A percentile compares a stretch with the other conserved stretches of the same genome.
These are phyloP conservation scores for Macropodus opercularis DNA, from an alignment of 2,797 vertebrate species.

Conservation along the genomic window DNA sequence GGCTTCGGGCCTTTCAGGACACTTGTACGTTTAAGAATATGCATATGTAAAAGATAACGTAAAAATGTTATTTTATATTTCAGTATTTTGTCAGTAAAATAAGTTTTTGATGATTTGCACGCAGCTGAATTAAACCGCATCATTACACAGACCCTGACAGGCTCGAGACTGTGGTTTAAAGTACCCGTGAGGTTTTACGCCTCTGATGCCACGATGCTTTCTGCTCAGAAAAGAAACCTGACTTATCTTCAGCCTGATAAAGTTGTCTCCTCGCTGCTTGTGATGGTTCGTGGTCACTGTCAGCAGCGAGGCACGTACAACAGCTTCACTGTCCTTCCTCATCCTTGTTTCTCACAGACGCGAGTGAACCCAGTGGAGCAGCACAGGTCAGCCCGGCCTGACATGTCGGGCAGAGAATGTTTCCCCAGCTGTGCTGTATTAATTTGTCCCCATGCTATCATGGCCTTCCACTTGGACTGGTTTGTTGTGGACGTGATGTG, in stretches of 20 bases:
- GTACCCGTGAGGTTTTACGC: background rate
- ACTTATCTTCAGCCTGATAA: constrained; percentile 40
- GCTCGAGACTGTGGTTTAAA: too few species aligned
- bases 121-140: too few species aligned
- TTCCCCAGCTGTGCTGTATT: constrained; percentile 3
- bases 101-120: too few species aligned
- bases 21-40: too few species aligned
- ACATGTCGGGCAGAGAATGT: constrained; percentile 35
- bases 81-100: too few species aligned
- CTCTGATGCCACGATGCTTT: constrained; percentile 12
- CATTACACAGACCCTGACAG: too few species aligned
- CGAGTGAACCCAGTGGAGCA: constrained; percentile 13
- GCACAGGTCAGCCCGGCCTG: constrained; percentile 10
- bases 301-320: constrained; percentile 6
- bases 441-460: background rate
- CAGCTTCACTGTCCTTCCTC: background rate
- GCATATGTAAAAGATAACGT: too few species aligned
- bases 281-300: background rate
- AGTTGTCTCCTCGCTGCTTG: constrained; percentile 1
- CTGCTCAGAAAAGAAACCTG: constrained; percentile 28
- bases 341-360: background rate
- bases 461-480: constrained; percentile 27
- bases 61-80: too few species aligned
- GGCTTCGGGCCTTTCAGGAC: background rate
- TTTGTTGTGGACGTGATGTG: constrained; percentile 49